Evolutionary conservation across 2,797 vertebrate genomes (phyloP).

Genomic region (Hoplostethus mediterraneus): DNA sequence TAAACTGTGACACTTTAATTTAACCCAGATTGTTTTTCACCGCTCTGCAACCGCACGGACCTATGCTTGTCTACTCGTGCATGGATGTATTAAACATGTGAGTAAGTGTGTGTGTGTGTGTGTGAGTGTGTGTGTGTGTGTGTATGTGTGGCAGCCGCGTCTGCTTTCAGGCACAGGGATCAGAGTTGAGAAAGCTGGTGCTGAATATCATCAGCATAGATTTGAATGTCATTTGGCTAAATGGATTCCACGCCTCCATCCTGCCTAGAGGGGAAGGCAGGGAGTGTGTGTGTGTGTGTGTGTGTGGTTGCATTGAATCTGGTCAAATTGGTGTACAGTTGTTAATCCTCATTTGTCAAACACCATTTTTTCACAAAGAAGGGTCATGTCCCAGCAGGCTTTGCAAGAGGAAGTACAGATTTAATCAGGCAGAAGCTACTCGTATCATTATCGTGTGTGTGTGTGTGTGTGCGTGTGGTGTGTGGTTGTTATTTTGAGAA

Average conservation of each 20-base stretch:
- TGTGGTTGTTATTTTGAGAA: slow-evolving; percentile 13
- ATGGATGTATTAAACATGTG: background rate
- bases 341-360: slow-evolving; percentile 66
- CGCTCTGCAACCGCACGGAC: slow-evolving; percentile 22
- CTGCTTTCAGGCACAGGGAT: slow-evolving; percentile 36
- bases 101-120: slow-evolving; percentile 1
- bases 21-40: slow-evolving; percentile 58
- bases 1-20: slow-evolving; percentile 60
- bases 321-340: slow-evolving; percentile 27
- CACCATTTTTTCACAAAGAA: slow-evolving; percentile 30
- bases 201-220: slow-evolving; percentile 74
- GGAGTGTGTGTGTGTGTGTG: slow-evolving; percentile 17
- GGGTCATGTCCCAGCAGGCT: slow-evolving; percentile 54
- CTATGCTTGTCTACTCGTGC: slow-evolving; percentile 12
- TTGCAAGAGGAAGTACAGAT: slow-evolving; percentile 39
- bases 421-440: slow-evolving; percentile 56
- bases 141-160: slow-evolving; percentile 27
- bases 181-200: slow-evolving; percentile 38
- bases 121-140: background rate
- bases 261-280: slow-evolving; percentile 15
- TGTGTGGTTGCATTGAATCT: slow-evolving; percentile 18
- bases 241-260: slow-evolving; percentile 57
- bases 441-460: slow-evolving; percentile 27
- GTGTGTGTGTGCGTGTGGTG: slow-evolving; percentile 25
- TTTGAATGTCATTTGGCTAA: slow-evolving; percentile 66